phyloP scores from a whole-genome alignment of 2,113 vertebrate species.

The Strix uralensis region DNA sequence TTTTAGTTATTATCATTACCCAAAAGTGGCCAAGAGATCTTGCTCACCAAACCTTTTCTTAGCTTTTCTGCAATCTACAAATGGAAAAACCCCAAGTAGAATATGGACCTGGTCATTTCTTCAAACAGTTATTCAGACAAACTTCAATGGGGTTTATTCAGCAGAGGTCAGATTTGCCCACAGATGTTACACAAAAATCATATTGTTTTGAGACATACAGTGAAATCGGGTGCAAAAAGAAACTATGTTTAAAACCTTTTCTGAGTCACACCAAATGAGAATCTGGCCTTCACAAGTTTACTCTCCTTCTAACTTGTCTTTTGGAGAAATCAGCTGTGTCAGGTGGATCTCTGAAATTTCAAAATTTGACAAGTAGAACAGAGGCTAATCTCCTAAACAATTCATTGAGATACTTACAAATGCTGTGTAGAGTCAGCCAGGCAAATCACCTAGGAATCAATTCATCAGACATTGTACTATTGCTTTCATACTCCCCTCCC shows the following conservation, averaged over 20 bases:
- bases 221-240: background rate
- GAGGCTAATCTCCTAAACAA: slow-evolving; percentile 5
- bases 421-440: background rate
- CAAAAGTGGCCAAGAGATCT: background rate
- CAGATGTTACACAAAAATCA: background rate
- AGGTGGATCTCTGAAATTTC: background rate
- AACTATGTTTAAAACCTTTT: background rate
- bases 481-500: background rate
- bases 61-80: background rate
- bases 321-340: background rate
- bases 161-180: background rate
- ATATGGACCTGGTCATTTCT: background rate
- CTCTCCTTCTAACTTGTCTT: background rate
- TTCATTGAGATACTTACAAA: slow-evolving; percentile 5
- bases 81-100: background rate
- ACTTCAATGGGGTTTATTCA: background rate
- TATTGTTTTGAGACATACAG: background rate
- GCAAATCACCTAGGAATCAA: background rate
- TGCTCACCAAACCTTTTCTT: background rate
- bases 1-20: background rate
- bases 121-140: background rate
- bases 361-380: background rate
- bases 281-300: background rate
- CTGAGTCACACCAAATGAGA: background rate
- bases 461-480: background rate